These are phyloP conservation scores for Helarctos malayanus DNA, from an alignment of 2,797 vertebrate genomes.

Conservation along the genomic window DNA sequence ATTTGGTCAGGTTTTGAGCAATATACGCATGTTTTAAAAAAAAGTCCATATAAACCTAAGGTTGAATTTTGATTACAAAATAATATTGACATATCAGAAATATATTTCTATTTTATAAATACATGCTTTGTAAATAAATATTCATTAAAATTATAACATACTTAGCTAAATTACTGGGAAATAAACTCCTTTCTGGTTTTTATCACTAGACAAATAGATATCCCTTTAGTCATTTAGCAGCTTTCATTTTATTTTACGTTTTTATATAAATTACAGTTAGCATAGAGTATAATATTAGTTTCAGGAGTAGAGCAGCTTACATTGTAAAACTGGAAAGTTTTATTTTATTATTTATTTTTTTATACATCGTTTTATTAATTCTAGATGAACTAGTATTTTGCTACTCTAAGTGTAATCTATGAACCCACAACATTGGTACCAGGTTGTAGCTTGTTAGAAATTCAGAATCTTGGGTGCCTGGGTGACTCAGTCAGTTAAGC, in stretches of 20 bases:
- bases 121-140: not conserved
- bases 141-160: not conserved
- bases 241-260: not conserved
- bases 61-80: not conserved
- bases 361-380: not conserved
- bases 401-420: not conserved
- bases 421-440: not conserved
- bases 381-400: not conserved
- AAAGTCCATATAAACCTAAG: not conserved
- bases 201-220: not conserved
- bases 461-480: not conserved
- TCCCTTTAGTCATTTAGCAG: not conserved
- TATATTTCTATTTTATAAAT: not conserved
- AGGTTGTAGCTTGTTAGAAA: not conserved
- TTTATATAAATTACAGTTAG: not conserved
- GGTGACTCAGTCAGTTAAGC: too few relatives aligned
- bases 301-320: not conserved
- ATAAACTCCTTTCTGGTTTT: not conserved
- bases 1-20: not conserved
- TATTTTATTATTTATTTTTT: too few relatives aligned
- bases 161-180: not conserved
- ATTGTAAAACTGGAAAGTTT: not conserved
- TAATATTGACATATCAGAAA: not conserved
- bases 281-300: not conserved
- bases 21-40: not conserved